Evolutionary conservation across 1,140 invertebrate species (phyloP), one percentile per base, ranked within the genome.

Genomic region (Pseudomyrmex dendroicus): DNA sequence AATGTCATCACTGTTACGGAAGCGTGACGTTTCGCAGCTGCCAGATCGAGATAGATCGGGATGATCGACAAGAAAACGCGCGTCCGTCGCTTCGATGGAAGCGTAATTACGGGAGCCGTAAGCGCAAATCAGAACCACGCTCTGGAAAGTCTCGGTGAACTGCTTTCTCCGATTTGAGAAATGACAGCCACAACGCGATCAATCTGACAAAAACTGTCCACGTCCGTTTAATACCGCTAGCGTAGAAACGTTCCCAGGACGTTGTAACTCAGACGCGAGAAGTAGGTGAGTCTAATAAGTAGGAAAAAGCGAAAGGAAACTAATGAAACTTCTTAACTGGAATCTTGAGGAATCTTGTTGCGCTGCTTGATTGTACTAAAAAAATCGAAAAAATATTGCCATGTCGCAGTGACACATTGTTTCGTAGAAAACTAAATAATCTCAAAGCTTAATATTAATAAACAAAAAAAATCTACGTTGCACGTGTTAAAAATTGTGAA

Each of bases 171-270:
- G 66, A 59, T 80, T 80, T 80, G 76, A 80, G 76, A 22, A 72
- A 72, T 44, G 66, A 80, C 76, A 72, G 54, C 52, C 76, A 59
- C 76, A 54, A 72, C 66, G 76, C 76, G 76, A 80, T 80, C 66
- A 44, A n/a, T 1, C 35, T 17, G 54, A 50, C 66, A 80, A 80
- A 80, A 80, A 80, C 44, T 25, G n/a, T 54, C 25, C n/a, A 63
- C 46, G 59, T 56, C 61, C 61, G 73, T 46, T 76, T 76, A 76
- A 76, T 76, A 76, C 73, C 52, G 35, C 76, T 70, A 44, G 64
- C 46, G 64, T 66, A 70, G 66, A 70, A 72, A 80, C 46, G 76
- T 80, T 80, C 66, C 66, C 76, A 80, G 66, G 20, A 72, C 76
- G 44, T 78, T 64, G 64, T 70, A 66, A 72, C 64, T 70, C 76